A percentile compares a stretch with the other conserved stretches of the same genome.
phyloP scores from a whole-genome alignment of 2,888 invertebrate species.

The Anthrax anthrax region DNA sequence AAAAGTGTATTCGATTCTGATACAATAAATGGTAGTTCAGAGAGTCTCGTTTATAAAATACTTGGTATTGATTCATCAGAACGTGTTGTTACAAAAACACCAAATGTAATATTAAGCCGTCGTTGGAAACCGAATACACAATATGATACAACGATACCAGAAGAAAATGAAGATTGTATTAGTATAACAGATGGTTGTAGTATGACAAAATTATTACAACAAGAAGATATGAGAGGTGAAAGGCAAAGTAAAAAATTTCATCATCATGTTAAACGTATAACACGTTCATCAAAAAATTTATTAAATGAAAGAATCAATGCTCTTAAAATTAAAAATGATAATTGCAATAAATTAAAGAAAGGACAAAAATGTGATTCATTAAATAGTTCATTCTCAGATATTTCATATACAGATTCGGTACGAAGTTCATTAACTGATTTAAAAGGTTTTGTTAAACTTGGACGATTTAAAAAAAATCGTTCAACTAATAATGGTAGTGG shows the following conservation, averaged over 20 bases:
- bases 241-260: slow-evolving; percentile 36
- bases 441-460: slow-evolving; percentile 28
- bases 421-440: slow-evolving; percentile 35
- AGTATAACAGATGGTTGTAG: slow-evolving; percentile 32
- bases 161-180: slow-evolving; percentile 19
- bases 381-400: slow-evolving; percentile 38
- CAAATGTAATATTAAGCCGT: slow-evolving; percentile 14
- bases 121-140: slow-evolving; percentile 15
- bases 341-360: slow-evolving; percentile 29
- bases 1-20: slow-evolving; percentile 12
- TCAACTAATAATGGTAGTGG: slow-evolving; percentile 39
- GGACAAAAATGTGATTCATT: slow-evolving; percentile 28
- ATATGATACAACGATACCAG: slow-evolving; percentile 14
- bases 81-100: slow-evolving; percentile 15
- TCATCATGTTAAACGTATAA: slow-evolving; percentile 48
- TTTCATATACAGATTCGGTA: slow-evolving; percentile 23
- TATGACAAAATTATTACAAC: slow-evolving; percentile 35
- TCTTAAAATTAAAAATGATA: slow-evolving; percentile 42
- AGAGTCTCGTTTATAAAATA: slow-evolving; percentile 15
- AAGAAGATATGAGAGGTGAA: slow-evolving; percentile 46
- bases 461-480: slow-evolving; percentile 21
- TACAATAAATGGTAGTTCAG: slow-evolving; percentile 5
- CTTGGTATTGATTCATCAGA: slow-evolving; percentile 18
- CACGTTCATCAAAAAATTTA: slow-evolving; percentile 43
- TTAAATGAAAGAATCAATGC: slow-evolving; percentile 46